Percentiles rank a stretch among this genome's conserved stretches.
phyloP scores from a whole-genome alignment of 2,888 invertebrate species.

The Crematogaster levior region DNA sequence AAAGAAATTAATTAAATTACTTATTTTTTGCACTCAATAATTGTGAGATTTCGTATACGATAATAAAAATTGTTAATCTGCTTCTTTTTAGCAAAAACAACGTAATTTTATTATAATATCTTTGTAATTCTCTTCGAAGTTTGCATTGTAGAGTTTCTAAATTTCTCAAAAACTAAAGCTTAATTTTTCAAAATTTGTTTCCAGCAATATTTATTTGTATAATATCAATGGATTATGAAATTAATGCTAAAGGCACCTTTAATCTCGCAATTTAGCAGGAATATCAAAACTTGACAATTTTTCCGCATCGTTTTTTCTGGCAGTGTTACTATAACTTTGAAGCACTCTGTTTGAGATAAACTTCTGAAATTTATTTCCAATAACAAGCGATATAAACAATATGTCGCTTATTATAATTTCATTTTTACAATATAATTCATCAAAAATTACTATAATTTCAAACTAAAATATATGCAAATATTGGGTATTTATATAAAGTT shows the following conservation, averaged over 20 bases:
- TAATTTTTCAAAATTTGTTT: background rate
- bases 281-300: background rate
- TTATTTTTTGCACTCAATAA: background rate
- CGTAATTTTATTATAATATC: background rate
- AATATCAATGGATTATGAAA: background rate
- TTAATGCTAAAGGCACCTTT: background rate
- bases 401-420: background rate
- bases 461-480: background rate
- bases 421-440: constrained; percentile 2
- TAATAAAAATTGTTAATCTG: background rate
- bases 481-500: background rate
- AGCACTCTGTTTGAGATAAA: background rate
- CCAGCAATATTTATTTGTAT: background rate
- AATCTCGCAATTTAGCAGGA: background rate
- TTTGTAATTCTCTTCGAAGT: background rate
- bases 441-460: constrained; percentile 8
- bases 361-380: background rate
- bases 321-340: background rate
- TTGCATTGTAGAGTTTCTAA: background rate
- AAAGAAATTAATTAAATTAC: background rate
- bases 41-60: background rate
- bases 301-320: background rate
- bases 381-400: background rate
- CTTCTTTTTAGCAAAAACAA: background rate
- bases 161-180: background rate